These are phyloP conservation scores for Amphipoea lucens DNA, from an alignment of 2,888 invertebrate genomes.

Conservation along the genomic window DNA sequence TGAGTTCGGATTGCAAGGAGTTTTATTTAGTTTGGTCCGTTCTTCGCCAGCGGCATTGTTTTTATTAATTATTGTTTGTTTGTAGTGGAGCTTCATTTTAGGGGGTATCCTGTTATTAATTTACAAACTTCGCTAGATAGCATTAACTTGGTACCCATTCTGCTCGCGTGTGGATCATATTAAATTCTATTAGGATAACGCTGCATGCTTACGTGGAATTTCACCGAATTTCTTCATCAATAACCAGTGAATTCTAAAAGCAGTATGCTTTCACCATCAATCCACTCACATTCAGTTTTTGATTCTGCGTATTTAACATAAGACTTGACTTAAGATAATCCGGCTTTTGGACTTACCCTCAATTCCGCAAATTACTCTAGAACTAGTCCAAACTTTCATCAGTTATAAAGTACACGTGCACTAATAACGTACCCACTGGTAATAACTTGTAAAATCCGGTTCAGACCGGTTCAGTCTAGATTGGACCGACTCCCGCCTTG, in stretches of 20 bases:
- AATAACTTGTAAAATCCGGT: slow-evolving; percentile 63
- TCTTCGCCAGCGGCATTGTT: slow-evolving; percentile 32
- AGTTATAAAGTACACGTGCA: slow-evolving; percentile 40
- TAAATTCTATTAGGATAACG: neutral
- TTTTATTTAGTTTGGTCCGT: slow-evolving; percentile 55
- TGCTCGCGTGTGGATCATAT: neutral
- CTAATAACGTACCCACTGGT: slow-evolving; percentile 46
- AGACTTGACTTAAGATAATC: neutral
- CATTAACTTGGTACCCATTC: slow-evolving; percentile 17
- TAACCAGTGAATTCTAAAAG: neutral
- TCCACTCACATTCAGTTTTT: neutral
- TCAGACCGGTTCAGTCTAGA: slow-evolving; percentile 47
- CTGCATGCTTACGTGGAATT: neutral
- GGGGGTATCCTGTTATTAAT: slow-evolving; percentile 35
- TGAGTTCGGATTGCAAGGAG: slow-evolving; percentile 48
- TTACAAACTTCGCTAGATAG: slow-evolving; percentile 23
- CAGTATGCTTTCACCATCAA: neutral
- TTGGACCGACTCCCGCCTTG: slow-evolving; percentile 43
- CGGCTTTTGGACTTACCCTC: neutral
- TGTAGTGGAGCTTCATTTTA: slow-evolving; percentile 26
- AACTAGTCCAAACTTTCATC: slow-evolving; percentile 21
- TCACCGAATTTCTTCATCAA: neutral
- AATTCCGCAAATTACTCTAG: slow-evolving; percentile 15
- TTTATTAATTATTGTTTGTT: slow-evolving; percentile 49
- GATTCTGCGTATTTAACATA: neutral